Percentiles rank a stretch among this genome's conserved stretches.
Conservation (phyloP, 2,797 vertebrate genomes). For the Botia almorhae region DNA sequence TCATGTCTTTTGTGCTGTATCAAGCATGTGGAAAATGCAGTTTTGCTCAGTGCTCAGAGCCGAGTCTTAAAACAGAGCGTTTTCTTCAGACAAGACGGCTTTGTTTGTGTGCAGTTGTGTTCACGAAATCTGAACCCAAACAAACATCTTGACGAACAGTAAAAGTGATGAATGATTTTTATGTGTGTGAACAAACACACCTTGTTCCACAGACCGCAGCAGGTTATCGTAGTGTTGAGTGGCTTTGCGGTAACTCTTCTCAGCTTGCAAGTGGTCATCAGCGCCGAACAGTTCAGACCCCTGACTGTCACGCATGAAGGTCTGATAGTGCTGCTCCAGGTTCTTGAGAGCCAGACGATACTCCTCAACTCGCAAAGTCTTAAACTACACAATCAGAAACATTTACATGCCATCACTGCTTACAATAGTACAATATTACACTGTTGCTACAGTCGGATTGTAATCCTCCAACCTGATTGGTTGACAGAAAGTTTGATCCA, state of each 20-base stretch:
- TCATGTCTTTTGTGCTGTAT: not conserved
- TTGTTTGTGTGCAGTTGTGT: not conserved
- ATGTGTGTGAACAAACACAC: slow-evolving; percentile 65
- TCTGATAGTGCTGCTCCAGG: slow-evolving; percentile 90
- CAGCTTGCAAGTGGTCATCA: slow-evolving; percentile 88
- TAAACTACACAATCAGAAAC: slow-evolving; percentile 78
- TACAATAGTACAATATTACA: not conserved
- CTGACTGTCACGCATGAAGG: slow-evolving; percentile 89
- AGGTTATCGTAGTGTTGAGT: slow-evolving; percentile 87
- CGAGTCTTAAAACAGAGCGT: not conserved
- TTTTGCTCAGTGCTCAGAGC: not conserved
- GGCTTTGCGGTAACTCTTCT: slow-evolving; percentile 82
- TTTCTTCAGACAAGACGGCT: not conserved
- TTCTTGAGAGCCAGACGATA: slow-evolving; percentile 83
- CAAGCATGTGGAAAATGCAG: slow-evolving; percentile 1
- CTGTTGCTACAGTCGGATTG: too few relatives aligned
- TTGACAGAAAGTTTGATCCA: too few relatives aligned
- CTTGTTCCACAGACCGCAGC: slow-evolving; percentile 87
- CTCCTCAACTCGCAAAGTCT: slow-evolving; percentile 86
- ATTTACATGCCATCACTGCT: not conserved
- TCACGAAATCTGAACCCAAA: not conserved
- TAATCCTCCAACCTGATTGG: too few relatives aligned
- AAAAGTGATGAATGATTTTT: not conserved
- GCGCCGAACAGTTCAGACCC: slow-evolving; percentile 86
- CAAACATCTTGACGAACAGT: not conserved